A percentile compares a stretch with the other conserved stretches of the same genome.
These are phyloP conservation scores for Flexamia atlantica DNA, from an alignment of 2,888 invertebrate species.

Conservation along the genomic window DNA sequence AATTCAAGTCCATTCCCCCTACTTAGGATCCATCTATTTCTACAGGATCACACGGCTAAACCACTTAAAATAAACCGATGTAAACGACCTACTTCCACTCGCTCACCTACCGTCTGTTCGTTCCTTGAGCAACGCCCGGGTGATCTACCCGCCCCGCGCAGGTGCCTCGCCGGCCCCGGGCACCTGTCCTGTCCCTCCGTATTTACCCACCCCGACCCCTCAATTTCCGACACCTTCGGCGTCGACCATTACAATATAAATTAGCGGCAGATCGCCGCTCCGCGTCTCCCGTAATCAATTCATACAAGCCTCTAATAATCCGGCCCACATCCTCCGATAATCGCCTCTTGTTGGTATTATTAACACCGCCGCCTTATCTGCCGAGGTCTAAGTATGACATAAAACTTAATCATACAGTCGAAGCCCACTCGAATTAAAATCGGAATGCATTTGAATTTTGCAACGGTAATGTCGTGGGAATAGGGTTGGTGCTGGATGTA, in stretches of 20 bases:
- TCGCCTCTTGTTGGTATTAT: constrained; percentile 56
- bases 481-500: not conserved
- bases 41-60: no score
- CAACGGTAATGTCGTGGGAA: not conserved
- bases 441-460: constrained; percentile 13
- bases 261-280: constrained; percentile 31
- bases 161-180: constrained; percentile 15
- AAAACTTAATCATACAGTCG: constrained; percentile 44
- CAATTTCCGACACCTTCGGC: constrained; percentile 55
- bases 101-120: no score
- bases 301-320: constrained; percentile 54
- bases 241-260: constrained; percentile 55
- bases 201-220: constrained; percentile 26
- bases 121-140: not conserved
- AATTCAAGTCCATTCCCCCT: no score
- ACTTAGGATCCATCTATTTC: no score
- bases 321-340: constrained; percentile 47
- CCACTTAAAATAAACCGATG: no score
- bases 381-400: constrained; percentile 44
- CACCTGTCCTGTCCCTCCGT: constrained; percentile 48
- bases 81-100: no score
- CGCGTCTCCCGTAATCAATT: constrained; percentile 32
- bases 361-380: constrained; percentile 48
- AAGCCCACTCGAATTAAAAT: constrained; percentile 42
- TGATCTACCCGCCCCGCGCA: constrained; percentile 8